These are phyloP conservation scores for Salmo trutta DNA, from an alignment of 2,797 vertebrate genomes.

Conservation along the genomic window DNA sequence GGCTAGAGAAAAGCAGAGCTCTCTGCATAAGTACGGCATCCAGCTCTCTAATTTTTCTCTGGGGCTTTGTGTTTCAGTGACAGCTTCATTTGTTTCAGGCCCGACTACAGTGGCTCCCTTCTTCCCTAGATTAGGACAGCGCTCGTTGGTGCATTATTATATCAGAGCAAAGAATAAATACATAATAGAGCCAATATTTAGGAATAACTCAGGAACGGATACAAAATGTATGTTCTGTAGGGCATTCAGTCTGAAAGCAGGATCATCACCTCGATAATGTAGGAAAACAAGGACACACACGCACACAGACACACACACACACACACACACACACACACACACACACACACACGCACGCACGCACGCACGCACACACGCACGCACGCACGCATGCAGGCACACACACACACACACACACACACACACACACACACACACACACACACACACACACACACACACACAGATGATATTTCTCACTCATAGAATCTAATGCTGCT, in stretches of 20 bases:
- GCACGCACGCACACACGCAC: too few species aligned
- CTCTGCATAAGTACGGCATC: constrained; percentile 76
- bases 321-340: too few species aligned
- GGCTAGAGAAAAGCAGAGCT: constrained; percentile 53
- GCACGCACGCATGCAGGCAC: too few species aligned
- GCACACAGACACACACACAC: background rate
- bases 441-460: too few species aligned
- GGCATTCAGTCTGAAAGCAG: constrained; percentile 60
- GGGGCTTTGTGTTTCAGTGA: constrained; percentile 78
- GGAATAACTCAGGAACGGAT: constrained; percentile 65
- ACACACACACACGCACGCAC: too few species aligned
- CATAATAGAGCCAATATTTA: constrained; percentile 59
- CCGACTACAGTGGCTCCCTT: constrained; percentile 65
- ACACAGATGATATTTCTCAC: too few species aligned
- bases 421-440: too few species aligned
- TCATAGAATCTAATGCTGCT: background rate
- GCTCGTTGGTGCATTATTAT: constrained; percentile 71
- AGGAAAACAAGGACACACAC: background rate
- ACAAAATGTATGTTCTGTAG: constrained; percentile 67
- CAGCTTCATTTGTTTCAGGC: constrained; percentile 87
- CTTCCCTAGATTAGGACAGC: constrained; percentile 76
- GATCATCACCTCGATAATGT: constrained; percentile 41
- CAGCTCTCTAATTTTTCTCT: constrained; percentile 81
- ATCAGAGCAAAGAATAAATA: constrained; percentile 47
- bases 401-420: too few species aligned